phyloP scores from a whole-genome alignment of 2,113 vertebrate species.

The Pleuronectes platessa region DNA sequence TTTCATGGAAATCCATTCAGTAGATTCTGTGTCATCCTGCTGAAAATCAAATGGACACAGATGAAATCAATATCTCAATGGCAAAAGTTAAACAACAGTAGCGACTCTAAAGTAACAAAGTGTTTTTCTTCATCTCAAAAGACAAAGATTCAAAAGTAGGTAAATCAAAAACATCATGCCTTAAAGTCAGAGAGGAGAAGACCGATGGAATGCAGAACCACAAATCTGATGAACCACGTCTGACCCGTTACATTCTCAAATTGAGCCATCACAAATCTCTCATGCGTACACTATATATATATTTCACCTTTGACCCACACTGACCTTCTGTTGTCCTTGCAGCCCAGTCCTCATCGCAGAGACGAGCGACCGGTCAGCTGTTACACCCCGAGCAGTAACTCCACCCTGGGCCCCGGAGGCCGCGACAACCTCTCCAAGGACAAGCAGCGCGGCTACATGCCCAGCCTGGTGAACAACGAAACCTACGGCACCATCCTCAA shows the following conservation, averaged over 20 bases:
- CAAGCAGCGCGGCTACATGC: conserved; percentile 90
- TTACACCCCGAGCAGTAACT: conserved; percentile 88
- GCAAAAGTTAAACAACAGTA: neutral
- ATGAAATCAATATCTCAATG: no score
- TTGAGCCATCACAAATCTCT: neutral
- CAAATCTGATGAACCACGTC: neutral
- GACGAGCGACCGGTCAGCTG: conserved; percentile 98
- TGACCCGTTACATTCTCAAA: neutral
- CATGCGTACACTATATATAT: neutral
- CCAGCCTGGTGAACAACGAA: conserved; percentile 95
- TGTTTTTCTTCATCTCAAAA: neutral
- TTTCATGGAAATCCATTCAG: no score
- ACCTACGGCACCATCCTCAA: conserved; percentile 93
- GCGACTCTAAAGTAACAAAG: neutral
- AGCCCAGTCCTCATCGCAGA: conserved; percentile 95
- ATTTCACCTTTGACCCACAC: neutral
- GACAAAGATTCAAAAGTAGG: neutral
- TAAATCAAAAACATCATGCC: neutral
- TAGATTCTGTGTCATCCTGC: no score
- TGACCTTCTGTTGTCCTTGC: conserved; percentile 43
- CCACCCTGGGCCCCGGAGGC: conserved; percentile 75
- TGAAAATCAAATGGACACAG: no score
- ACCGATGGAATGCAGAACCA: no score
- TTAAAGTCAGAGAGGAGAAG: no score
- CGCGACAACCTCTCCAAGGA: conserved; percentile 89